Conservation (phyloP, 37 sponge, comb jelly and placozoan genomes). For the Tethya wilhelma region DNA sequence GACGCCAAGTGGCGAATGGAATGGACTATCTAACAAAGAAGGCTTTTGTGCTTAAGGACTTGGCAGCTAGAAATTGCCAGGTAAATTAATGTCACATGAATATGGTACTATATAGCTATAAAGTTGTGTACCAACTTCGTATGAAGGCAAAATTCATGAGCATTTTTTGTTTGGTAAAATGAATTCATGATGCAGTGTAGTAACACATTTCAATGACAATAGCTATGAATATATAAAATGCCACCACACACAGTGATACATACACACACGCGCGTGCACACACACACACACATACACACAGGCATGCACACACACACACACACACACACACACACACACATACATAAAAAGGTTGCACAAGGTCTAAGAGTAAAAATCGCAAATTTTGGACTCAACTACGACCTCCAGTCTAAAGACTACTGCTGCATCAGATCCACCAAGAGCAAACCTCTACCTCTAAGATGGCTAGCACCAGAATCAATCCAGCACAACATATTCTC, state of each 20-base stretch:
- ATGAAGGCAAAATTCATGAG: too few species aligned
- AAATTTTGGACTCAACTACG: constrained; percentile 71
- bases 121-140: too few species aligned
- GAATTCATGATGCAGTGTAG: too few species aligned
- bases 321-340: background rate
- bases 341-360: constrained; percentile 53
- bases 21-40: constrained; percentile 60
- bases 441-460: constrained; percentile 51
- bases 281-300: too few species aligned
- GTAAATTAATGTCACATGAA: too few species aligned
- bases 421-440: constrained; percentile 47
- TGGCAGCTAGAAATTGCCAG: constrained; percentile 73
- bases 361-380: constrained; percentile 65
- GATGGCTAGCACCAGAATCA: constrained; percentile 76
- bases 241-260: too few species aligned
- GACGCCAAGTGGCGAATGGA: constrained; percentile 61
- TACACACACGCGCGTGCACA: too few species aligned
- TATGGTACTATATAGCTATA: too few species aligned
- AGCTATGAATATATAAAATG: too few species aligned
- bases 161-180: too few species aligned
- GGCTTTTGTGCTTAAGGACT: constrained; percentile 68
- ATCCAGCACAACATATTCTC: constrained; percentile 58
- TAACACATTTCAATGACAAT: too few species aligned
- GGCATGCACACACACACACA: too few species aligned
- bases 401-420: constrained; percentile 61